Base-by-base conservation (phyloP, 2,797 vertebrate genomes). In the Strix occidentalis region DNA sequence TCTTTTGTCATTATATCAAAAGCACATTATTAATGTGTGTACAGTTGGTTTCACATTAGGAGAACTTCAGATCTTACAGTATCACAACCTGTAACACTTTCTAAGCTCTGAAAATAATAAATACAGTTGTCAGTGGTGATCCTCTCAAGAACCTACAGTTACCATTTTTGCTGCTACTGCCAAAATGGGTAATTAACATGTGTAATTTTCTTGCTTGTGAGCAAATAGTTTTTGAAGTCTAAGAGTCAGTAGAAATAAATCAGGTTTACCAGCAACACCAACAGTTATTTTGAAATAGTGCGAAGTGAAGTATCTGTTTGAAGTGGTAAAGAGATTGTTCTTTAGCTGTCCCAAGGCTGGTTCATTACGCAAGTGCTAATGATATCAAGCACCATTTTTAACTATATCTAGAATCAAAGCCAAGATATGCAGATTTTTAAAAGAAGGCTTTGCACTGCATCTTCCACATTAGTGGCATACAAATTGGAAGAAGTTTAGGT, bases 181-280 rank as follows among this genome's bases (percentile, higher is more conserved):
- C 91, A 97, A 76, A 94, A 71, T 72, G 43, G 53, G 39, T 95
- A 95, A 95, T 79, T 93, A 94, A 84, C 19, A 10, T 57, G 66
- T 31, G 56, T 33, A 29, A 94, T 96, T 97, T 93, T 82, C 88
- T 77, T 88, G 53, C n/a, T 29, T 71, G 41, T 54, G 80, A 95
- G 57, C 41, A 94, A 94, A 95, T 37, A 89, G 43, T 75, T 93
- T 95, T 87, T 91, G 78, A 90, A 95, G 89, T 65, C 77, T 61
- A 64, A 56, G 5, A 91, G 77, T 94, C 77, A 96, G 85, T 28
- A 78, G 58, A 89, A 95, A 95, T 94, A 93, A 95, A 87, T 93
- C n/a, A 71, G 65, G 51, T 85, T 96, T 91, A 89, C 64, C 80
- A 65, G 76, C 61, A 95, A 82, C 24, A 11, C 50, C 92, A 88